Evolutionary conservation across 2,888 invertebrate genomes (phyloP).

Genomic region (Nomada flava): DNA sequence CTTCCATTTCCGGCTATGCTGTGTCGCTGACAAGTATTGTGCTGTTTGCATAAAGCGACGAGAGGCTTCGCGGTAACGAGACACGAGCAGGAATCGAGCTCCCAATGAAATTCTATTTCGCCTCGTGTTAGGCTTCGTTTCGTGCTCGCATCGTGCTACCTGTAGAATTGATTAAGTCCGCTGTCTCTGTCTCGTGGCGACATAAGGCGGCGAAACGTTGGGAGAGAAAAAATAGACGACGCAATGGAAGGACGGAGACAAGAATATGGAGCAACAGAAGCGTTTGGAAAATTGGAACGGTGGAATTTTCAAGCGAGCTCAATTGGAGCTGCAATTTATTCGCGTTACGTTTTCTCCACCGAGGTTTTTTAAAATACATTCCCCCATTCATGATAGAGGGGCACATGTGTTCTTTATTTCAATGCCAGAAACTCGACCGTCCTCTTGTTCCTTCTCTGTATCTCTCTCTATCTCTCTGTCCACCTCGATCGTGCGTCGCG

Average conservation of each 20-base stretch:
- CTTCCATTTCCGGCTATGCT: slow-evolving; percentile 71
- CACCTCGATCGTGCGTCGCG: slow-evolving; percentile 24
- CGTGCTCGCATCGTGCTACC: slow-evolving; percentile 14
- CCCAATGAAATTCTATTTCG: slow-evolving; percentile 68
- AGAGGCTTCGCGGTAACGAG: slow-evolving; percentile 72
- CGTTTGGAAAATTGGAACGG: not conserved
- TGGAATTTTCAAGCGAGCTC: not conserved
- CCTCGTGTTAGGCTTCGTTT: slow-evolving; percentile 39
- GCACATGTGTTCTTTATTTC: slow-evolving; percentile 6
- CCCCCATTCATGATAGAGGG: not conserved
- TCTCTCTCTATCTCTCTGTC: not conserved
- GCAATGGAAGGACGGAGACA: too few relatives aligned
- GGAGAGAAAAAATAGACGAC: not conserved
- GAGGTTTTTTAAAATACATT: slow-evolving; percentile 17
- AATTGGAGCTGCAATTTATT: slow-evolving; percentile 4
- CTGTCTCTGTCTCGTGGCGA: not conserved
- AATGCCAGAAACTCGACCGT: slow-evolving; percentile 11
- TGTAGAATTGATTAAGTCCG: slow-evolving; percentile 16
- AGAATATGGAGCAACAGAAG: not conserved
- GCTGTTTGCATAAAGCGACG: slow-evolving; percentile 74
- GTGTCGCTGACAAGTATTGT: slow-evolving; percentile 74
- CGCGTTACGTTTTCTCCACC: not conserved
- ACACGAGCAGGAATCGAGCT: slow-evolving; percentile 64
- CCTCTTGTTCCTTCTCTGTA: not conserved
- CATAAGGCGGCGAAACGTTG: not conserved